Base-by-base conservation (phyloP, 1,140 invertebrate genomes). In the Magallana gigas region DNA sequence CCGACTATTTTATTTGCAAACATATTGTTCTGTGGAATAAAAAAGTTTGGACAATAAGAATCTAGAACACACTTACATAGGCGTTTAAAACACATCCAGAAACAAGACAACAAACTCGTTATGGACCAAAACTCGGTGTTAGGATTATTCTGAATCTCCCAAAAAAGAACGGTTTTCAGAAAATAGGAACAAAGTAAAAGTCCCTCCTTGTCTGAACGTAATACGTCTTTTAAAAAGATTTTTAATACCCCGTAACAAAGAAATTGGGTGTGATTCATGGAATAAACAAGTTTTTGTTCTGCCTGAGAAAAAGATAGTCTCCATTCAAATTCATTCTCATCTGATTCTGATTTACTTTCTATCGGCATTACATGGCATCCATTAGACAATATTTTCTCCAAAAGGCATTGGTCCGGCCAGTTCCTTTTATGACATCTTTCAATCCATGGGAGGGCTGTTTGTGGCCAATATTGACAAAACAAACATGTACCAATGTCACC, bases 1-100 rank as follows among this genome's bases (percentile, higher is more conserved):
- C 60, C 60, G 18, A 8, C 16, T 4, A 62, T 18, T 62, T 62
- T 62, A 7, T n/a, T n/a, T 18, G 6, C 16, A 62, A 62, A 62
- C 60, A 62, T 62, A 62, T 62, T 62, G 60, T 62, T 62, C 14
- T 62, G 11, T 62, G 60, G 60, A 62, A 62, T 62, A n/a, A 62
- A 62, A 18, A 62, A 62, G 60, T 62, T 62, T 62, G 60, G 60
- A 62, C 60, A 62, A n/a, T 62, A 14, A 62, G 14, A 14, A 62
- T n/a, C 7, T 62, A 14, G 60, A 16, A 64, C 60, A 64, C 16
- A 64, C 5, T 18, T 16, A n/a, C 4, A 16, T 1, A 64, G 2
- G 16, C 16, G 8, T n/a, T 7, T 64, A 18, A 64, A 64, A 64
- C 60, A 64, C 60, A n/a, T 1, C 60, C 60, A 64, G 8, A 64